Evolutionary conservation across 2,797 vertebrate species (phyloP), one percentile per base, ranked within the genome.

Genomic region (Huso huso): DNA sequence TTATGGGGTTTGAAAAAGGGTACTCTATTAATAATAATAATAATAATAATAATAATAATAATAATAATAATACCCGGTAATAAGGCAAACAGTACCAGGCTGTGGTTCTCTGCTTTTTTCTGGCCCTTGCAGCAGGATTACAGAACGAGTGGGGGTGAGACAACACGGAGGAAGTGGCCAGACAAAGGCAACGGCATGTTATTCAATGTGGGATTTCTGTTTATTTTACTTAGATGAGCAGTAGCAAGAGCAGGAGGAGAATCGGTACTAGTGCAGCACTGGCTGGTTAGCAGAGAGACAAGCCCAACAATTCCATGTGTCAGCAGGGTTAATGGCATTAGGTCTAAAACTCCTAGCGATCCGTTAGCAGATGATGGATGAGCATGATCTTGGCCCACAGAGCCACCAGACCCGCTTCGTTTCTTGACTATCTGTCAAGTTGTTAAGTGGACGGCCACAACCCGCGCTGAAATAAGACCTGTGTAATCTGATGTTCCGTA

Each of bases 341-440:
- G 69, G 64, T 64, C 72, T 81, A 83, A 76, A 86, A 85, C 90
- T 88, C 79, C 85, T 82, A 90, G 89, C 82, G 90, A 88, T 91
- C 91, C 88, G 88, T 94, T 91, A 92, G 87, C 78, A 79, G 81
- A 89, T 96, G 94, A 96, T 93, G 86, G 93, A 95, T 93, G 91
- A 90, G 87, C 77, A 80, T 76, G 66, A 73, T 76, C 82, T 85
- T 78, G 73, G 74, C 82, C 74, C 70, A 74, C 82, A 77, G 74
- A 4, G 81, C 84, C 81, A 85, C 85, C 51, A 81, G 85, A 84
- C 84, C 75, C 83, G 81, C 87, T 88, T 84, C 83, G 82, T 79
- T 85, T 88, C 89, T 82, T 81, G 83, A 88, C 83, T 80, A 81
- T 87, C 92, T 92, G 89, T 94, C 90, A 90, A 87, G 89, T 82